Evolutionary conservation across 1,140 invertebrate species (phyloP), one percentile per base, ranked within the genome.

Genomic region (Lethrus apterus): DNA sequence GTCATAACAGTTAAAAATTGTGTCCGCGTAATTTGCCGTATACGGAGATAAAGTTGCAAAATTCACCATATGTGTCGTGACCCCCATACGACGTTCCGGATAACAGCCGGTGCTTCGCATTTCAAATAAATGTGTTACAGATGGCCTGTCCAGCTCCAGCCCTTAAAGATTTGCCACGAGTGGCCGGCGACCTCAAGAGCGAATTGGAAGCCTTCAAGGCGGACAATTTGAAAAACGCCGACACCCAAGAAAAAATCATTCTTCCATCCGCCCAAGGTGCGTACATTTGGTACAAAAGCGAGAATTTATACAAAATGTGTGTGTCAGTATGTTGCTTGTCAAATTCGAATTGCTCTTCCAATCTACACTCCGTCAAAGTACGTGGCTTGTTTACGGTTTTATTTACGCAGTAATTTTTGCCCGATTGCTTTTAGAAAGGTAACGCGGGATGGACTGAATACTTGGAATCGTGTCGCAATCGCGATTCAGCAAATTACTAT

Each of bases 111-210:
- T 26, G 5, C 24, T 26, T 26, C n/a, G 5, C 7, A 26, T 26
- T 7, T 14, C 24, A 31, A 48, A 26, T 17, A 5, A 20, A 19
- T 32, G 23, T 23, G 35, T 45, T 58, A 23, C 48, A 66, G 64
- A 66, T 66, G 64, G 64, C 63, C 35, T 64, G 62, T 48, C 73
- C 77, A 57, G 76, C 72, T 57, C 86, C 86, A 67, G 79, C 81
- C 58, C 76, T 91, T 35, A 89, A 93, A 72, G 86, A 93, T 68
- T 74, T 93, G 41, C 89, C 89, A 46, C 91, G 91, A 75, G 88
- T 93, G 44, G 84, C 84, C 44, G 74, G 78, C 24, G 86, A 89
- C 65, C 74, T 94, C 36, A 93, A 93, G 68, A 86, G 79, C 63
- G 84, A 93, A 69, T 70, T 93, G 54, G 87, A 92, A 67, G 79